Evolutionary conservation across 2,797 vertebrate species (phyloP), one percentile per base, ranked within the genome.

Genomic region (Nothura maculosa): DNA sequence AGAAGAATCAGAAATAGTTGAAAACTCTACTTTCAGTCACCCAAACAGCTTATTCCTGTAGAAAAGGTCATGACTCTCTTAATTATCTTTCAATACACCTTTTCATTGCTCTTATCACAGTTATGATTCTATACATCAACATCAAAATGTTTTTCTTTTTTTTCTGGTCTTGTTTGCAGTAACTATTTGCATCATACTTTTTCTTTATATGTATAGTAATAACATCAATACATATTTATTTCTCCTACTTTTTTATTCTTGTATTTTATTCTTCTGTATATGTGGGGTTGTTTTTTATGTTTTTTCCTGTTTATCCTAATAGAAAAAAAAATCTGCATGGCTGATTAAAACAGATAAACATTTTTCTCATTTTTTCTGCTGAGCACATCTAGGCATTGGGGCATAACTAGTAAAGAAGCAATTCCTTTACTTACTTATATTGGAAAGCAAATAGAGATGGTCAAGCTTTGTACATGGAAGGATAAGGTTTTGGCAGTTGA

Each of bases 401-500:
- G 34, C 3, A 5, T 69, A 83, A n/a, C 17, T 74, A 60, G 24
- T 45, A 62, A 95, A 78, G 7, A 85, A 81, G 12, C 9, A 75
- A 62, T 24, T 70, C 38, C 28, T 85, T 82, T 82, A 42, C 8
- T 90, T 62, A 9, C 8, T 90, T 62, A 9, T 3, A 28, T 64
- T 85, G 52, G 45, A 80, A 85, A 87, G 27, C 3, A 85, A 78
- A 52, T 43, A 75, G 42, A 68, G 50, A n/a, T 48, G 67, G 17
- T 6, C 12, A 73, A 61, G 36, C 8, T 89, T 62, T 63, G 34
- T 16, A 85, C 8, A 45, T 38, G 45, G 82, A 69, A 91, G 69
- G 10, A 72, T 77, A 83, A 64, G 28, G 4, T 83, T 85, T 67
- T 88, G 47, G 80, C 62, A 85, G 20, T 84, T 87, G 57, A 45